Conservation (phyloP, 2,113 vertebrate species). For the Fulmarus glacialis region DNA sequence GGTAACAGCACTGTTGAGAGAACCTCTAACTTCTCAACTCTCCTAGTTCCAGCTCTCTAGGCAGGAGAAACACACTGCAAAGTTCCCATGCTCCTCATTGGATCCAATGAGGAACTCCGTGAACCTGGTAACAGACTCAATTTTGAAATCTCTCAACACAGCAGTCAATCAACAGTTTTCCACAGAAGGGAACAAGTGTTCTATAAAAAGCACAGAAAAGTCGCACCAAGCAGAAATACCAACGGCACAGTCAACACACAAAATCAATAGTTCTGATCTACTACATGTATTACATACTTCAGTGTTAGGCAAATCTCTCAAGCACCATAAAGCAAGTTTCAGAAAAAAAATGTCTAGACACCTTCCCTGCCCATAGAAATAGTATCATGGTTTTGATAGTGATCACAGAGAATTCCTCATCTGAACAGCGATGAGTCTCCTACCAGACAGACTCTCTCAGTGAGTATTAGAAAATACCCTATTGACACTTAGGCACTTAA, state of each 20-base stretch:
- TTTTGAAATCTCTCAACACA: neutral
- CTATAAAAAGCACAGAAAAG: neutral
- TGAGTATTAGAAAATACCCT: neutral
- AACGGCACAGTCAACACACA: neutral
- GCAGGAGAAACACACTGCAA: neutral
- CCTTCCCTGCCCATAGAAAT: neutral
- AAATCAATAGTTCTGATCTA: neutral
- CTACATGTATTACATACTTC: neutral
- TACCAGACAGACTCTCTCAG: neutral
- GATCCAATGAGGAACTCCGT: neutral
- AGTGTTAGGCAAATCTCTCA: neutral
- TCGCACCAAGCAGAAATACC: neutral
- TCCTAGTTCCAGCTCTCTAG: neutral
- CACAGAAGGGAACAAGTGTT: neutral
- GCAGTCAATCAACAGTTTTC: neutral
- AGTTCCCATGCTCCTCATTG: neutral
- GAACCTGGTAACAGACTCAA: neutral
- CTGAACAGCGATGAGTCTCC: fast-evolving
- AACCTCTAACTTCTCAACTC: neutral
- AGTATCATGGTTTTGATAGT: neutral
- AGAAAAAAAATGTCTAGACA: neutral
- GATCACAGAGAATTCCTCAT: neutral
- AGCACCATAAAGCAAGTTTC: neutral
- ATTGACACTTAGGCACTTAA: neutral
- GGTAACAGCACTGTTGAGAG: neutral